These are phyloP conservation scores for Pogonocichla stellata DNA, from an alignment of 2,113 vertebrate genomes.

Conservation along the genomic window DNA sequence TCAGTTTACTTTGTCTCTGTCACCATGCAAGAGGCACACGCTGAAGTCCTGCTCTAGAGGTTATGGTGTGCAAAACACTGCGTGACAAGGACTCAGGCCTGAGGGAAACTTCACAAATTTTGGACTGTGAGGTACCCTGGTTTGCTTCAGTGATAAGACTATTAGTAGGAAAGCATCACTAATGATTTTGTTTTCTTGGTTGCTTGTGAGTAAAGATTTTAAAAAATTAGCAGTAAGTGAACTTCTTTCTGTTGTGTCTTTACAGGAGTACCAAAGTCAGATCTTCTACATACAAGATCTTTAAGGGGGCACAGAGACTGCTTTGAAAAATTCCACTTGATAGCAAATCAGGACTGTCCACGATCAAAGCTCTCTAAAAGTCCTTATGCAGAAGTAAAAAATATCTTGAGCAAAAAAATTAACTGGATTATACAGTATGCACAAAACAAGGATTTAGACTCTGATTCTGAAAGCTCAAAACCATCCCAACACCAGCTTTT, in stretches of 20 bases:
- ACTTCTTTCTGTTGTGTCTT: not conserved
- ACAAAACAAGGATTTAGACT: constrained; percentile 88
- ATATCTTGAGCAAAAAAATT: constrained; percentile 90
- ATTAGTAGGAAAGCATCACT: not conserved
- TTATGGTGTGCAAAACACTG: not conserved
- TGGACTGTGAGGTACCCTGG: not conserved
- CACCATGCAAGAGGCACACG: rapidly evolving
- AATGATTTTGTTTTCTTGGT: not conserved
- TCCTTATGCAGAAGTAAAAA: constrained; percentile 93
- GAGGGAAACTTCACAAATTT: not conserved
- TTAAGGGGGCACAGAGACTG: constrained; percentile 95
- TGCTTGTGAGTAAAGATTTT: not conserved
- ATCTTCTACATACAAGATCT: constrained; percentile 88
- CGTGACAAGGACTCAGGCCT: not conserved
- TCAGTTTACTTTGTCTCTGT: not conserved
- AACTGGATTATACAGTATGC: constrained; percentile 93
- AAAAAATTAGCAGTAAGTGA: not conserved
- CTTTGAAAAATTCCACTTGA: constrained; percentile 97
- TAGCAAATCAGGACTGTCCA: constrained; percentile 93
- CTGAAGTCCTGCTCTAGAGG: not conserved
- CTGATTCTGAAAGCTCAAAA: constrained; percentile 81
- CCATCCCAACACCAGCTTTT: constrained; percentile 77
- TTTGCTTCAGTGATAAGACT: not conserved
- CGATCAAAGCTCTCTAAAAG: constrained; percentile 87
- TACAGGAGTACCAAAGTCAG: constrained; percentile 77